Conservation (phyloP, 1,140 invertebrate species). For the Calephelis virginiensis region DNA sequence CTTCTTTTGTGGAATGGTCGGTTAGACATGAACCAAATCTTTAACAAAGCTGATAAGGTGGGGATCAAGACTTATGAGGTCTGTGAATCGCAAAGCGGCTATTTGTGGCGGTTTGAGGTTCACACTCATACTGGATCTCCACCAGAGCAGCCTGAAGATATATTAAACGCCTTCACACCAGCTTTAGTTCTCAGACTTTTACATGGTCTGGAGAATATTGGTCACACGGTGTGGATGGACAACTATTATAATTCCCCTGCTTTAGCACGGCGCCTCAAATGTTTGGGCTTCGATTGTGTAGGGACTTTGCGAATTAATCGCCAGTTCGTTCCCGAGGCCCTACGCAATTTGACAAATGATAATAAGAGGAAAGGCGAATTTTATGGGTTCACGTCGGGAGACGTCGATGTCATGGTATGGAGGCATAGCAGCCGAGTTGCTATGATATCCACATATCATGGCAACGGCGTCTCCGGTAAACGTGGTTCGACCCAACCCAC, state of each 20-base stretch:
- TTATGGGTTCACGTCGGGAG: constrained; percentile 20
- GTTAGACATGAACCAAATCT: constrained; percentile 30
- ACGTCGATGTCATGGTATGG: constrained; percentile 17
- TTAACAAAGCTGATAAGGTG: constrained; percentile 31
- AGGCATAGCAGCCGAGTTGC: too few relatives aligned
- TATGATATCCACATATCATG: too few relatives aligned
- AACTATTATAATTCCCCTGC: constrained; percentile 30
- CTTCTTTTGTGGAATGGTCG: constrained; percentile 34
- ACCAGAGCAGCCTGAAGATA: not conserved
- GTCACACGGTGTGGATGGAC: constrained; percentile 29
- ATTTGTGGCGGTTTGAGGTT: constrained; percentile 32
- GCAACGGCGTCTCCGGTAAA: too few relatives aligned
- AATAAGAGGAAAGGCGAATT: constrained; percentile 21
- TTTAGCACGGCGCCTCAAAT: constrained; percentile 23
- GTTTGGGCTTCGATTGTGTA: constrained; percentile 8
- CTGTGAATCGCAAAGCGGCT: constrained; percentile 23
- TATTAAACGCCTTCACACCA: not conserved
- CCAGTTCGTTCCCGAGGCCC: constrained; percentile 21
- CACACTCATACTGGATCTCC: constrained; percentile 16
- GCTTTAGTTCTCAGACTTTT: constrained; percentile 12
- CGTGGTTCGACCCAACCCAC: too few relatives aligned
- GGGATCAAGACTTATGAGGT: constrained; percentile 40
- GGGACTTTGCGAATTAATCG: constrained; percentile 22
- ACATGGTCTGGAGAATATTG: constrained; percentile 18
- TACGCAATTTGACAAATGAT: constrained; percentile 18